Conservation (phyloP, 2,888 invertebrate species). For the Sinopyrophorus schimmeli region DNA sequence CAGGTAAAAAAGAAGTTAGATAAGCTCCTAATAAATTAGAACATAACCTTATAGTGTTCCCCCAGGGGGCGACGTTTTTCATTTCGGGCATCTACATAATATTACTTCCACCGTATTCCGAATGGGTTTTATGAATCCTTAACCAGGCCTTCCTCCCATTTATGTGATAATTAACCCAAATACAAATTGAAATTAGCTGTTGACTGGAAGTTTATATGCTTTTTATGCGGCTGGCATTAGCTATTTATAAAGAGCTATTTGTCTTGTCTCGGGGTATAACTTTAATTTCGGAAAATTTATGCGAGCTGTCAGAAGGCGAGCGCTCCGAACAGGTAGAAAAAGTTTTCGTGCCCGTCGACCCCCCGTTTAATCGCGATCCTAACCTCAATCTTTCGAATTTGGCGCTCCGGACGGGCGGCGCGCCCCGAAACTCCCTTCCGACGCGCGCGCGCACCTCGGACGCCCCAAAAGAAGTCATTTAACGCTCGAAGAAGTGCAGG, state of each 20-base stretch:
- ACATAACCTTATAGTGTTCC: slow-evolving; percentile 37
- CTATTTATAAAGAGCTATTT: slow-evolving; percentile 30
- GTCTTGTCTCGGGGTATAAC: slow-evolving; percentile 23
- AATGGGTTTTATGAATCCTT: slow-evolving; percentile 43
- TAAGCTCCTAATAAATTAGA: slow-evolving; percentile 46
- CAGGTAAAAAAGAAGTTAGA: slow-evolving; percentile 43
- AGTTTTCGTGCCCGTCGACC: too few relatives aligned
- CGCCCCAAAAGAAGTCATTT: slow-evolving; percentile 38
- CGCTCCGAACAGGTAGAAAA: slow-evolving; percentile 32
- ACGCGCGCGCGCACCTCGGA: too few relatives aligned
- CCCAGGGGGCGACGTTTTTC: slow-evolving; percentile 47
- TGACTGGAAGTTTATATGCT: slow-evolving; percentile 41
- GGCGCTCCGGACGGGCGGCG: too few relatives aligned
- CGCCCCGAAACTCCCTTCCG: too few relatives aligned
- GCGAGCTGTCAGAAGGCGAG: slow-evolving; percentile 28
- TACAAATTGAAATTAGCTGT: slow-evolving; percentile 49
- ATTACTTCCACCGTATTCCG: slow-evolving; percentile 39
- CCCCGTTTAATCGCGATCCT: too few relatives aligned
- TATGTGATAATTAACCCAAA: slow-evolving; percentile 48
- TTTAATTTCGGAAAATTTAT: slow-evolving; percentile 29
- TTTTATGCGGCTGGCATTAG: slow-evolving; percentile 34
- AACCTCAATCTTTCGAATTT: too few relatives aligned
- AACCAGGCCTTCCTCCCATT: slow-evolving; percentile 43
- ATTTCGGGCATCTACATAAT: slow-evolving; percentile 48
- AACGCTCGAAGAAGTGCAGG: slow-evolving; percentile 41